These are phyloP conservation scores for Nebria brevicollis DNA, from an alignment of 2,888 invertebrate species.

Conservation along the genomic window DNA sequence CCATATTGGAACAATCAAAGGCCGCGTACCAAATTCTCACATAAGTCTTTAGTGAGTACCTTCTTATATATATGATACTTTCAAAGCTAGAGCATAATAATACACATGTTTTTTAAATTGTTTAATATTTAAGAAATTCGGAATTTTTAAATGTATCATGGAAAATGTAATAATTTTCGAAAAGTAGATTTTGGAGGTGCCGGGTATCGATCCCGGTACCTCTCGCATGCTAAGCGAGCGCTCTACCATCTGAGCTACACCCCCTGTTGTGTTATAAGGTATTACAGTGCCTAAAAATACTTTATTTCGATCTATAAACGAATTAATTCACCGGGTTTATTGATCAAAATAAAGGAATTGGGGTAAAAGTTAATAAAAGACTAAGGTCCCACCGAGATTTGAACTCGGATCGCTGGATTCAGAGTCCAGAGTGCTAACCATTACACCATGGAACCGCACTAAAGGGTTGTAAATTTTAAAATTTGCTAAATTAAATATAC, in stretches of 20 bases:
- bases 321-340: not conserved
- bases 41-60: too few relatives aligned
- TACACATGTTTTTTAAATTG: too few relatives aligned
- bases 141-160: not conserved
- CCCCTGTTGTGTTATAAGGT: conserved; percentile 46
- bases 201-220: conserved; percentile 68
- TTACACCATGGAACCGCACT: conserved; percentile 70
- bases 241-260: conserved; percentile 68
- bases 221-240: conserved; percentile 70
- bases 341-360: not conserved
- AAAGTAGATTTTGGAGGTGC: conserved; percentile 57
- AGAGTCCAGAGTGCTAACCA: conserved; percentile 74
- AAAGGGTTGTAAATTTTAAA: not conserved
- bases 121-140: too few relatives aligned
- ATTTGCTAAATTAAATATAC: not conserved
- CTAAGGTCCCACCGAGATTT: conserved; percentile 70
- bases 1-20: not conserved
- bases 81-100: too few relatives aligned
- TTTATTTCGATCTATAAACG: not conserved
- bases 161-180: not conserved
- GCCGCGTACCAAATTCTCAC: too few relatives aligned
- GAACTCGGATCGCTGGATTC: conserved; percentile 72
- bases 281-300: not conserved
- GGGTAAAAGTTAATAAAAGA: not conserved
- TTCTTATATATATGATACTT: too few relatives aligned